Percentiles rank a stretch among this genome's conserved stretches.
phyloP scores from a whole-genome alignment of 2,888 invertebrate genomes.

The Sicus ferrugineus region DNA sequence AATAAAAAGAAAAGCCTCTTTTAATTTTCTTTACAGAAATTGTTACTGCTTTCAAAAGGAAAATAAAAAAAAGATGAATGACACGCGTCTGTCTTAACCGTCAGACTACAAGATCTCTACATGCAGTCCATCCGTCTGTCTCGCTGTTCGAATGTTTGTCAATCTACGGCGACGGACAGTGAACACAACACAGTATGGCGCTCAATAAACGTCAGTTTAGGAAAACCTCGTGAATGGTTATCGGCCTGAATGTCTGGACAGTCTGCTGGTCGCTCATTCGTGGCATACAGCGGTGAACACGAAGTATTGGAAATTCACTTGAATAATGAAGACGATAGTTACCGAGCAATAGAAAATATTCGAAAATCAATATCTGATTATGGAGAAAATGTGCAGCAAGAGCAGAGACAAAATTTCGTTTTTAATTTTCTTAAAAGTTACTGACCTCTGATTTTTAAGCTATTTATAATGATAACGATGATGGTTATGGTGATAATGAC shows the following conservation, averaged over 20 bases:
- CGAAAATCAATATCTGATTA: neutral
- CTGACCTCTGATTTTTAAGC: neutral
- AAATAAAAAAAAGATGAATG: slow-evolving; percentile 19
- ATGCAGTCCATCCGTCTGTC: slow-evolving; percentile 5
- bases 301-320: neutral
- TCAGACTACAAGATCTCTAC: neutral
- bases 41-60: neutral
- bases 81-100: slow-evolving; percentile 8
- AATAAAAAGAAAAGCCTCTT: slow-evolving; percentile 1
- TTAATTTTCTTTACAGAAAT: slow-evolving; percentile 10
- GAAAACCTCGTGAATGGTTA: neutral
- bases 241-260: neutral
- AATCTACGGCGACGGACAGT: neutral
- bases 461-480: neutral
- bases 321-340: neutral
- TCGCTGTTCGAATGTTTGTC: neutral
- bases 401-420: no score
- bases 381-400: neutral
- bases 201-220: no score
- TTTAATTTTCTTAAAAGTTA: no score
- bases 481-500: neutral
- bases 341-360: neutral
- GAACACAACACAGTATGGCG: neutral
- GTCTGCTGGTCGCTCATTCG: neutral
- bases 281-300: neutral